phyloP scores from a whole-genome alignment of 2,888 invertebrate genomes.

The Beris morrisii region DNA sequence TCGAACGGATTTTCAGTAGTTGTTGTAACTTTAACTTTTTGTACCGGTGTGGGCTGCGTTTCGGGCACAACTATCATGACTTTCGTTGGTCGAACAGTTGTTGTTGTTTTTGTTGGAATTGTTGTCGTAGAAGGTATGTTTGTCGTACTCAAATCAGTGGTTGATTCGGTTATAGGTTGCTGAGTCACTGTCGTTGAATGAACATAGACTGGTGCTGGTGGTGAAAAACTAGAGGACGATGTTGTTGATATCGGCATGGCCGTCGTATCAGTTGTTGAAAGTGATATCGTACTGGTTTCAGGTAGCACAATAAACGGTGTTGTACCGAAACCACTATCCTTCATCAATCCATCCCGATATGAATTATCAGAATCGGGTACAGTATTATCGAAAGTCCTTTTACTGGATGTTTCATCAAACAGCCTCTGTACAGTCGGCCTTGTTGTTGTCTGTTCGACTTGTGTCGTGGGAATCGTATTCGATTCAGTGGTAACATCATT shows the following conservation, averaged over 20 bases:
- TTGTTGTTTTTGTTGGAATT: constrained; percentile 30
- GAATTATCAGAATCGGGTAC: constrained; percentile 37
- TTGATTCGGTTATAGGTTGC: constrained; percentile 26
- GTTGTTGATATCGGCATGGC: constrained; percentile 14
- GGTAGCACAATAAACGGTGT: constrained; percentile 34
- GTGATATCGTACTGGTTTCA: constrained; percentile 25
- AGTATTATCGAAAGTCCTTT: constrained; percentile 37
- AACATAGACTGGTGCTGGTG: constrained; percentile 13
- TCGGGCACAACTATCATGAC: neutral
- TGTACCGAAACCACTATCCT: constrained; percentile 30
- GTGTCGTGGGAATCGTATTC: constrained; percentile 9
- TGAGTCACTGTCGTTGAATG: constrained; percentile 19
- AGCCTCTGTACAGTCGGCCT: neutral
- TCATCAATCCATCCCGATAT: constrained; percentile 19
- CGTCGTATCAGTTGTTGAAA: constrained; percentile 23
- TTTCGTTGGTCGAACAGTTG: constrained; percentile 17
- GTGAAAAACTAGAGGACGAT: neutral
- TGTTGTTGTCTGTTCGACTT: too few relatives aligned
- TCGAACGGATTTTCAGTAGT: constrained; percentile 35
- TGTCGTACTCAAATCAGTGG: constrained; percentile 39
- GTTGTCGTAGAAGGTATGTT: neutral
- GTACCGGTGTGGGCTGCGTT: neutral
- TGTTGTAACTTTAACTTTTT: constrained; percentile 23
- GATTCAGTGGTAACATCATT: neutral
- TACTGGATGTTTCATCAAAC: constrained; percentile 29